phyloP scores from a whole-genome alignment of 2,113 vertebrate species.

The Ceuthmochares aereus region DNA sequence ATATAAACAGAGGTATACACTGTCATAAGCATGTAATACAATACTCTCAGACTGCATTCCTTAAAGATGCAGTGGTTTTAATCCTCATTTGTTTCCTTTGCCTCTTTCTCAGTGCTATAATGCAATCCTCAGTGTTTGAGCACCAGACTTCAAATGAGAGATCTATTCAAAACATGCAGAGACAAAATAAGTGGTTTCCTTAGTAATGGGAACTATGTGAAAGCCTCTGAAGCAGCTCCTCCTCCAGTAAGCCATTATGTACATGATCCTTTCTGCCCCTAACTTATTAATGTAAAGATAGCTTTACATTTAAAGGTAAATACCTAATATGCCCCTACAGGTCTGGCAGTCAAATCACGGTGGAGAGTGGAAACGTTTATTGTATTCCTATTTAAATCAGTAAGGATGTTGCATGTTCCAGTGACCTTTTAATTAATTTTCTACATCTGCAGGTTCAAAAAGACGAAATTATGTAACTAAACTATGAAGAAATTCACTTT shows the following conservation, averaged over 20 bases:
- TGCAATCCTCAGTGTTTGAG: slow-evolving; percentile 69
- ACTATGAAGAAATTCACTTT: not conserved
- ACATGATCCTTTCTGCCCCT: not conserved
- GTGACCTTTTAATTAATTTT: slow-evolving; percentile 16
- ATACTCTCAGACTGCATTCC: not conserved
- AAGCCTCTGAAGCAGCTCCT: slow-evolving; percentile 56
- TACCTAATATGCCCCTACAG: not conserved
- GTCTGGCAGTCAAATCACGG: not conserved
- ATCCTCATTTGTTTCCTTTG: slow-evolving; percentile 51
- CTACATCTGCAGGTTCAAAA: not conserved
- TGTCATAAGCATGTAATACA: slow-evolving; percentile 12
- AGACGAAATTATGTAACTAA: not conserved
- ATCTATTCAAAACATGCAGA: slow-evolving; percentile 79
- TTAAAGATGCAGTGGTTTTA: slow-evolving; percentile 34
- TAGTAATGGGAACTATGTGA: slow-evolving; percentile 75
- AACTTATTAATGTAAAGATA: not conserved
- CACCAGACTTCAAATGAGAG: slow-evolving; percentile 82
- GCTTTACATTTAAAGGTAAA: slow-evolving; percentile 23
- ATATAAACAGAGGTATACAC: not conserved
- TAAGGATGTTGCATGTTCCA: not conserved
- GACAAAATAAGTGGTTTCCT: slow-evolving; percentile 79
- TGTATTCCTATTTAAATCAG: not conserved
- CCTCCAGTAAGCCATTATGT: slow-evolving; percentile 15
- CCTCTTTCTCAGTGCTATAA: slow-evolving; percentile 68
- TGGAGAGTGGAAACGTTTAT: not conserved